Base-by-base conservation (phyloP, 2,113 vertebrate genomes). In the Centropristis striata region DNA sequence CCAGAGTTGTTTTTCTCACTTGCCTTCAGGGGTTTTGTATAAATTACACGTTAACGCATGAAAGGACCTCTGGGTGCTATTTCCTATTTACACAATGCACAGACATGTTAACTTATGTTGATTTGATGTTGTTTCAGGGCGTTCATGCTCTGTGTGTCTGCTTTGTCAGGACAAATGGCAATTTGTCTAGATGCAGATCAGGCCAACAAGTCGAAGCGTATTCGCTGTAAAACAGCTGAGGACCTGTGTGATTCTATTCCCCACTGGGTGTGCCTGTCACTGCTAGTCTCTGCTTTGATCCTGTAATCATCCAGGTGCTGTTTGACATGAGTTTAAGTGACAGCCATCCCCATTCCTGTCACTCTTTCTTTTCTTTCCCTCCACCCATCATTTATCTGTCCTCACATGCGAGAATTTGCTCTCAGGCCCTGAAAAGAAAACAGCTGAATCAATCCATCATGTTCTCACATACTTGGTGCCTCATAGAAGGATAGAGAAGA, bases 311-410 rank as follows among this genome's bases (percentile, higher is more conserved):
- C 44, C 60, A 83, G 76, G 81, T 78, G 77, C 69, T 61, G 64
- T 36, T 71, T 87, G 82, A 86, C 39, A 25, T 80, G 78, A 94
- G 67, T 73, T 5, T 57, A 81, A 55, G n/a, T 83, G 92, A 91
- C 89, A 86, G 53, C 68, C 65, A 88, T 95, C 57, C 16, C 37
- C 80, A 90, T 79, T 55, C 54, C 84, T 89, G 90, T 88, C 90
- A 91, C 21, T 94, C 91, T 90, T 41, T 49, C 53, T 4, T 68
- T 51, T 59, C 21, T 23, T 4, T 53, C 51, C 27, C 49, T 63
- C 51, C 80, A 36, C 65, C 64, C 57, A 15, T 51, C 27, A 50
- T 57, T 75, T 46, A 69, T 71, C 70, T 58, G 55, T 20, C 32
- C 55, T 78, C 61, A 74, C 25, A 12, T 51, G 66, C 61, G 79